Conservation (phyloP, 2,888 invertebrate genomes). For the Fissipunctia ypsillon region DNA sequence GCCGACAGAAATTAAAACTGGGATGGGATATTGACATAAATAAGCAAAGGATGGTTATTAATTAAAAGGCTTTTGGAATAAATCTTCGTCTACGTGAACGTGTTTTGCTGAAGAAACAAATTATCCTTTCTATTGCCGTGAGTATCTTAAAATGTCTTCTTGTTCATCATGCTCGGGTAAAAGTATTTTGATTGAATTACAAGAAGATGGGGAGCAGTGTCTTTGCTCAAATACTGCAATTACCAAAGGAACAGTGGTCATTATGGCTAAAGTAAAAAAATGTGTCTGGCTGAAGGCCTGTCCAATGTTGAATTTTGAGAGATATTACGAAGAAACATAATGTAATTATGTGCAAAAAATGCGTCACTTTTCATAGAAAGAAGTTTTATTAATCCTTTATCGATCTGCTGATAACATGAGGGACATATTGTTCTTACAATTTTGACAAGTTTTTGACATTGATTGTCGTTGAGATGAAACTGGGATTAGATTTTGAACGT, state of each 20-base stretch:
- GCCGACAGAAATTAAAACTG: constrained; percentile 43
- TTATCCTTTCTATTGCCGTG: neutral
- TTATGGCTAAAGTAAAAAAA: neutral
- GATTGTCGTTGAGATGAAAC: too few species aligned
- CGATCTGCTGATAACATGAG: too few species aligned
- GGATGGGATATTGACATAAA: constrained; percentile 18
- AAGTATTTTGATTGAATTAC: neutral
- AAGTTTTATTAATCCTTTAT: too few species aligned
- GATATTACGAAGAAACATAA: too few species aligned
- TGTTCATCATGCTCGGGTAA: neutral
- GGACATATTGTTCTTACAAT: too few species aligned
- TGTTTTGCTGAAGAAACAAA: neutral
- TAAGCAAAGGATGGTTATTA: neutral
- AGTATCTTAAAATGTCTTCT: neutral
- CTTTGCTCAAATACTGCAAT: neutral
- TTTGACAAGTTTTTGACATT: too few species aligned
- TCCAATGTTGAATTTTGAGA: too few species aligned
- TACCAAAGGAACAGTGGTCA: too few species aligned
- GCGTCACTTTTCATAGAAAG: too few species aligned
- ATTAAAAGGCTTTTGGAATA: neutral
- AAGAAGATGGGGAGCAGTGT: neutral
- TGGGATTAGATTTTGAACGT: too few species aligned
- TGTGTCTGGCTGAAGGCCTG: too few species aligned
- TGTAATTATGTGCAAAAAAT: too few species aligned
- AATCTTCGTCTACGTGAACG: neutral